Evolutionary conservation across 2,113 vertebrate species (phyloP).

Genomic region (Tachuris rubrigastra): DNA sequence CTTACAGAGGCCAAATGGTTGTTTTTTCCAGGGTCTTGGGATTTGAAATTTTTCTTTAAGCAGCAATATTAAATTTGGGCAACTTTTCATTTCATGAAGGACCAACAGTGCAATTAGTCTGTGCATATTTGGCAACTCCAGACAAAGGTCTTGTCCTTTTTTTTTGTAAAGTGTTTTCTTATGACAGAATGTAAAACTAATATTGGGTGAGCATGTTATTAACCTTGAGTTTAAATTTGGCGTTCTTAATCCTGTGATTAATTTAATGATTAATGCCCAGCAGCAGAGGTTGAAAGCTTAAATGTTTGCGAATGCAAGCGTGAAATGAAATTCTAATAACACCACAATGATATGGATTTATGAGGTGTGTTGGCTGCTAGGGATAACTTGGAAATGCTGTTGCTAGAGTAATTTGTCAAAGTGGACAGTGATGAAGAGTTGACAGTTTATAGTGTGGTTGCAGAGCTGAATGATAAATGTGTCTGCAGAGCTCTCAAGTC

Average conservation of each 20-base stretch:
- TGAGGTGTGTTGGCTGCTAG: conserved; percentile 69
- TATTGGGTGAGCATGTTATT: conserved; percentile 73
- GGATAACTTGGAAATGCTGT: conserved; percentile 73
- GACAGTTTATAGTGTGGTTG: conserved; percentile 47
- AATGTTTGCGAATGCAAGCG: conserved; percentile 76
- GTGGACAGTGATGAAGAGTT: conserved; percentile 59
- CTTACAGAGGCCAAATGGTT: not conserved
- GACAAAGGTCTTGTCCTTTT: conserved; percentile 11
- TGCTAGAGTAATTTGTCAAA: conserved; percentile 71
- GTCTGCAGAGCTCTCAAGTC: conserved; percentile 11
- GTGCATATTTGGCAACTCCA: conserved; percentile 41
- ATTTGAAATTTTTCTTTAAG: conserved; percentile 9
- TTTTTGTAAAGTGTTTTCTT: conserved; percentile 29
- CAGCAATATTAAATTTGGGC: not conserved
- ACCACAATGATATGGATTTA: conserved; percentile 74
- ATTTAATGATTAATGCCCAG: conserved; percentile 77
- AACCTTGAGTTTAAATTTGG: conserved; percentile 76
- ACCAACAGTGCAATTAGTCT: conserved; percentile 16
- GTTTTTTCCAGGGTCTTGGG: not conserved
- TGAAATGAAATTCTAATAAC: conserved; percentile 81
- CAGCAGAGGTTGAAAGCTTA: conserved; percentile 76
- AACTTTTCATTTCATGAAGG: not conserved
- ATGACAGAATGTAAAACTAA: conserved; percentile 73
- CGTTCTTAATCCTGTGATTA: conserved; percentile 76
- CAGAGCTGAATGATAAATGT: conserved; percentile 55